A percentile compares a stretch with the other conserved stretches of the same genome.
These are phyloP conservation scores for Drosophila bipectinata DNA, from an alignment of 1,140 invertebrate species.

Conservation along the genomic window DNA sequence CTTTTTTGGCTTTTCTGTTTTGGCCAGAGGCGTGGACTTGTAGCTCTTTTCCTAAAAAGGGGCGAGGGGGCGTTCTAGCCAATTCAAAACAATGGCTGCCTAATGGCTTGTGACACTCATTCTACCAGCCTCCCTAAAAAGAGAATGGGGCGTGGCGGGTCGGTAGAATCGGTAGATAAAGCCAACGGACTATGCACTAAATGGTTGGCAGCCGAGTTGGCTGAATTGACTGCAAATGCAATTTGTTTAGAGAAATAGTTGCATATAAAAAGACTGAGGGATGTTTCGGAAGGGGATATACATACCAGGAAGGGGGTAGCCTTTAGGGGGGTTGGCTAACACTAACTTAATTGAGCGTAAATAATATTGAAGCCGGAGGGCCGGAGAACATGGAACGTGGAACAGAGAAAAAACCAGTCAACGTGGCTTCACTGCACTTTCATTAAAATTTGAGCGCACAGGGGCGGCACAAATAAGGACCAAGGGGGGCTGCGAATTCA, in stretches of 20 bases:
- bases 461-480: not conserved
- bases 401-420: constrained; percentile 18
- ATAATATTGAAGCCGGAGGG: constrained; percentile 41
- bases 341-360: constrained; percentile 66
- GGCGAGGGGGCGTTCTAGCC: too few species aligned
- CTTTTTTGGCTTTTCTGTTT: constrained; percentile 29
- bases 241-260: constrained; percentile 49
- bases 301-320: not conserved
- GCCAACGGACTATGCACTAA: constrained; percentile 7
- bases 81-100: constrained; percentile 62
- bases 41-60: not conserved
- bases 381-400: constrained; percentile 1
- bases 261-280: constrained; percentile 25
- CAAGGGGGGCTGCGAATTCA: not conserved
- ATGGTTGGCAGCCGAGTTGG: not conserved
- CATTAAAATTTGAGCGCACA: constrained; percentile 15
- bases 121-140: not conserved
- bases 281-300: not conserved
- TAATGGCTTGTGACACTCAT: constrained; percentile 66
- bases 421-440: constrained; percentile 36
- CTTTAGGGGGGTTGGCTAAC: constrained; percentile 2
- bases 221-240: constrained; percentile 43
- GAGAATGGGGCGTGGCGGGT: not conserved
- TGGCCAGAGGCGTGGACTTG: not conserved
- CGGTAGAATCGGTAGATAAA: constrained; percentile 13